Evolutionary conservation across 2,113 vertebrate species (phyloP).

Genomic region (Chaetodon trifascialis): DNA sequence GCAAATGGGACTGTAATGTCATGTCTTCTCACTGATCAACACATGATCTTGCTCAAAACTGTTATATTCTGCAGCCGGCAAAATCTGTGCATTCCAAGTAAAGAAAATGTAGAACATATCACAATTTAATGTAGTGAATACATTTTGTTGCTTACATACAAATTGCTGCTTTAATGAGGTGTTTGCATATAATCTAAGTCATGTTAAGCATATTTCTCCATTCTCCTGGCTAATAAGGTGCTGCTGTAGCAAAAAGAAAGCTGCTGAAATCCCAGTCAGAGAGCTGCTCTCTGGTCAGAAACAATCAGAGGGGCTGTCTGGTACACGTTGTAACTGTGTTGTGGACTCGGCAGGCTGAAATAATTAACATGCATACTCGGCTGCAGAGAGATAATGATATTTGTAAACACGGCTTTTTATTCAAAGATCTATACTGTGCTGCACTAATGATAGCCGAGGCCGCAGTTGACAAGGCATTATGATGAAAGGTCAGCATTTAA

Average conservation of each 20-base stretch:
- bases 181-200: conserved; percentile 1
- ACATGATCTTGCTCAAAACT: not conserved
- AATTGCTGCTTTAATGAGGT: not conserved
- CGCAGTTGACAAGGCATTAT: not conserved
- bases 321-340: not conserved
- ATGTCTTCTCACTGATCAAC: not conserved
- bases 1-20: not conserved
- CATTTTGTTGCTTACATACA: not conserved
- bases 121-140: not conserved
- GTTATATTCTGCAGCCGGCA: not conserved
- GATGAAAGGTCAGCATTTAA: conserved; percentile 3
- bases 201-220: not conserved
- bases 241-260: not conserved
- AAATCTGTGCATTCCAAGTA: not conserved
- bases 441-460: not conserved
- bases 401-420: not conserved
- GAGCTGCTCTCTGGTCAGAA: not conserved
- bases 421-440: not conserved
- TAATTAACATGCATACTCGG: conserved; percentile 12
- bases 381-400: not conserved
- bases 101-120: not conserved
- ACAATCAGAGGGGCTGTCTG: not conserved
- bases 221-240: not conserved
- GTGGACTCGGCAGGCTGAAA: not conserved
- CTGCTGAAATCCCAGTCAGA: not conserved